Evolutionary conservation across 2,888 invertebrate genomes (phyloP).

Genomic region (Odontomyia ornata): DNA sequence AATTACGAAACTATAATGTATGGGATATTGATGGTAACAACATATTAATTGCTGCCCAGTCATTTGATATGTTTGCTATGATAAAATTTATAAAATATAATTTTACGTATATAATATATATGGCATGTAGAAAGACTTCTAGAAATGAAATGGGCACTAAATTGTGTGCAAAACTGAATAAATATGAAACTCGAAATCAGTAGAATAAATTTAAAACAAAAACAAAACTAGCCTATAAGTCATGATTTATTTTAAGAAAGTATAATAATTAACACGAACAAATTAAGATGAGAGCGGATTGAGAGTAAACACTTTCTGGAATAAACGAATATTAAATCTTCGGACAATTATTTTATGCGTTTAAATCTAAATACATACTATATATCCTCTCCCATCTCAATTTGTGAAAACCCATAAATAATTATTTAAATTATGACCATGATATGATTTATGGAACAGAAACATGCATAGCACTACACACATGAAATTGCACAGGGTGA

Average conservation of each 20-base stretch:
- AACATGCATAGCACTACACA: background rate
- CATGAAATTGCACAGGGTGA: background rate
- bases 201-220: background rate
- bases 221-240: constrained; percentile 22
- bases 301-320: no score
- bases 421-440: no score
- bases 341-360: no score
- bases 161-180: constrained; percentile 44
- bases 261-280: no score
- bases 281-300: no score
- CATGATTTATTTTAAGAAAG: no score
- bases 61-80: constrained; percentile 1
- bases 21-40: background rate
- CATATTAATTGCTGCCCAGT: background rate
- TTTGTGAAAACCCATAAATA: no score
- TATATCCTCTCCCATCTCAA: no score
- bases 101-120: background rate
- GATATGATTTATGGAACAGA: no score
- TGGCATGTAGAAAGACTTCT: constrained; percentile 47
- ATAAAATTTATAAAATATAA: constrained; percentile 20
- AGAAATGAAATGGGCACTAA: constrained; percentile 53
- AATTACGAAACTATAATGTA: constrained; percentile 22
- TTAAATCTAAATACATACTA: no score
- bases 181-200: constrained; percentile 23
- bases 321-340: no score